These are phyloP conservation scores for Upupa epops DNA, from an alignment of 2,113 vertebrate genomes.

Conservation along the genomic window DNA sequence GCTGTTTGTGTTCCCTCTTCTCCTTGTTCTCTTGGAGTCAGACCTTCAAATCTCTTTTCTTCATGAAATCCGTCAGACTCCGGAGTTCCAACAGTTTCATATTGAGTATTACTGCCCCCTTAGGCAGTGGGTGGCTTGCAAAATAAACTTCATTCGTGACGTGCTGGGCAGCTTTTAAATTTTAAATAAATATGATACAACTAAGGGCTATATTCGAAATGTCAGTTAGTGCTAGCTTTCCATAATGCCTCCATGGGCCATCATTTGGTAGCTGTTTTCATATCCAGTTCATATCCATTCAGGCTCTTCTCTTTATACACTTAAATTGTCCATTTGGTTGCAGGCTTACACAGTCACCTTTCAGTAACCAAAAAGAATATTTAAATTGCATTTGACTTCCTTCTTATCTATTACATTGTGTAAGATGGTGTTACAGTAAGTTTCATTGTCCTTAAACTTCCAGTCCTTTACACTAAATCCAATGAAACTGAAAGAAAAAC, in stretches of 20 bases:
- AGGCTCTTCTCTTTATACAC: constrained; percentile 23
- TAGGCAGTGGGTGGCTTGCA: constrained; percentile 92
- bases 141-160: constrained; percentile 84
- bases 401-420: constrained; percentile 21
- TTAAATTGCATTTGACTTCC: constrained; percentile 44
- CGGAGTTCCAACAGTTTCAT: constrained; percentile 98
- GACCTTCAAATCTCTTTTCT: constrained; percentile 96
- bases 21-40: constrained; percentile 94
- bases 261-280: constrained; percentile 7
- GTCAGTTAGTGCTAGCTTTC: constrained; percentile 51
- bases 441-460: constrained; percentile 45
- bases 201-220: constrained; percentile 84
- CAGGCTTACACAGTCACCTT: neutral
- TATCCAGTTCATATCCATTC: neutral
- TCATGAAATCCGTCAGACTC: constrained; percentile 95
- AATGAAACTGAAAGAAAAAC: constrained; percentile 51
- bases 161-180: constrained; percentile 86
- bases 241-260: neutral
- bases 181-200: neutral
- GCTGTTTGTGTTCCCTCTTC: constrained; percentile 82
- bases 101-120: constrained; percentile 97
- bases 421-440: neutral
- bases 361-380: constrained; percentile 52
- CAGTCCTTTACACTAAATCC: constrained; percentile 44
- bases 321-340: constrained; percentile 47